Conservation (phyloP, 2,797 vertebrate species). For the Sphenopsis melanotis region DNA sequence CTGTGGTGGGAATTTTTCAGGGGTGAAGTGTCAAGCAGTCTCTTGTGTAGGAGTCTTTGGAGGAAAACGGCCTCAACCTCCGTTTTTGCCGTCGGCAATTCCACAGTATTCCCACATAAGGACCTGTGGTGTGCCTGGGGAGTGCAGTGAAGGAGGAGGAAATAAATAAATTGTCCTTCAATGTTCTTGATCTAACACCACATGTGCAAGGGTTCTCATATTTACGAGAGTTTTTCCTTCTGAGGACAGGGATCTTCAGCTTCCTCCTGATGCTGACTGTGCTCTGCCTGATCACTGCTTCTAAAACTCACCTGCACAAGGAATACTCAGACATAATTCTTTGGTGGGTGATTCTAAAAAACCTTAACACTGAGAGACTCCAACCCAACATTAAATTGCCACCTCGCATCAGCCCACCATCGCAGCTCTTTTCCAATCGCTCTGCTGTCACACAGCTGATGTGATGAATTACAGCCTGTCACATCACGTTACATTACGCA, state of each 20-base stretch:
- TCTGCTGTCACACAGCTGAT: conserved; percentile 33
- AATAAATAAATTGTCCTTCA: background rate
- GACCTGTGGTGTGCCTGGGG: background rate
- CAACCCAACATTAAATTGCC: background rate
- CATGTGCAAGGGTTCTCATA: background rate
- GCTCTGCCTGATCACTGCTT: background rate
- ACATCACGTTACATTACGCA: conserved; percentile 59
- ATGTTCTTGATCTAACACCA: background rate
- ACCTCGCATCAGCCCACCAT: background rate
- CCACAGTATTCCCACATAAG: background rate
- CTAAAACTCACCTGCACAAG: background rate
- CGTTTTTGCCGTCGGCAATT: background rate
- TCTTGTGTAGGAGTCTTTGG: background rate
- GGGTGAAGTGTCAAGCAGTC: background rate
- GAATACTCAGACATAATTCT: background rate
- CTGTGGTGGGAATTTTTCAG: background rate
- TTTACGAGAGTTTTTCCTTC: background rate
- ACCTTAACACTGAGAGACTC: background rate
- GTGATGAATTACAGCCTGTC: conserved; percentile 68
- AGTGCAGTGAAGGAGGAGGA: background rate
- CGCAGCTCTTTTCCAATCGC: conserved; percentile 8
- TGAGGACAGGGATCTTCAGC: background rate
- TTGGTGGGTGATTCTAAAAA: background rate
- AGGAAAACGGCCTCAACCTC: background rate
- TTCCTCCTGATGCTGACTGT: background rate